These are phyloP conservation scores for Nomada hirtipes DNA, from an alignment of 2,888 invertebrate genomes.

Conservation along the genomic window DNA sequence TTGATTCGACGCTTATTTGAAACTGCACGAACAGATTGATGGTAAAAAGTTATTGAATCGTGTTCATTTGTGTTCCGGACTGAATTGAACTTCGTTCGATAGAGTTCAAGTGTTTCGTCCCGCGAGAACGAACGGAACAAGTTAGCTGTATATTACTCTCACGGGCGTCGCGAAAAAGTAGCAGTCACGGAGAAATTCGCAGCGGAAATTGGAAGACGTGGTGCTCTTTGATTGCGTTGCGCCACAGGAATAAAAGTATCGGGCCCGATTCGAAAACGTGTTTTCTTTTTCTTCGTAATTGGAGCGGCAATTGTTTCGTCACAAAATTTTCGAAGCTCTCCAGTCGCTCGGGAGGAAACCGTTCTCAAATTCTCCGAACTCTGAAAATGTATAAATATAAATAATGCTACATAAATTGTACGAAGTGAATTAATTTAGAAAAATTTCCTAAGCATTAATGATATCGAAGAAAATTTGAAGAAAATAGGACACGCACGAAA, in stretches of 20 bases:
- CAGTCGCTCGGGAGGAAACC: neutral
- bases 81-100: slow-evolving; percentile 20
- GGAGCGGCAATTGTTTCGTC: neutral
- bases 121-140: slow-evolving; percentile 18
- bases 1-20: too few relatives aligned
- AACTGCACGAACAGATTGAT: neutral
- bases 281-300: neutral
- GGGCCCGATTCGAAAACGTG: neutral
- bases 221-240: slow-evolving; percentile 26
- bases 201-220: slow-evolving; percentile 18
- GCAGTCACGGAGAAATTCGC: slow-evolving; percentile 18
- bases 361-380: neutral
- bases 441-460: too few relatives aligned
- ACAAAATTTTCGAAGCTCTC: neutral
- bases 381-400: too few relatives aligned
- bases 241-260: slow-evolving; percentile 17
- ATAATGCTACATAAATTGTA: too few relatives aligned
- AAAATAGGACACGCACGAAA: too few relatives aligned
- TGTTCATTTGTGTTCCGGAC: slow-evolving; percentile 2
- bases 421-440: too few relatives aligned
- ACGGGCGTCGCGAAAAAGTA: slow-evolving; percentile 11
- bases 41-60: slow-evolving; percentile 6
- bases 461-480: too few relatives aligned
- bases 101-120: slow-evolving; percentile 37
- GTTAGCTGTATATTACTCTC: slow-evolving; percentile 1